These are phyloP conservation scores for Aphrophora alni DNA, from an alignment of 2,888 invertebrate genomes.

Conservation along the genomic window DNA sequence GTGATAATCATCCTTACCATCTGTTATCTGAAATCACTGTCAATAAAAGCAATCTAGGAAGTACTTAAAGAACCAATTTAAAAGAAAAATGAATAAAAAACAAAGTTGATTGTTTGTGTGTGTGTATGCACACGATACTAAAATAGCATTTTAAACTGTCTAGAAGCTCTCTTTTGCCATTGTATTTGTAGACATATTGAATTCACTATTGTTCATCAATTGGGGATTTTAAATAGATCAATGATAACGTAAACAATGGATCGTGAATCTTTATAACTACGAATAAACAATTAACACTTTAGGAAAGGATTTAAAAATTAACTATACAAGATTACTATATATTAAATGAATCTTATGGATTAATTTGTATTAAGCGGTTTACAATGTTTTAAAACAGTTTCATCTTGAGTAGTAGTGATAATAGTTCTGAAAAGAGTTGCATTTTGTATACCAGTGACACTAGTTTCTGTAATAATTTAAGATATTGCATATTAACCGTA, in stretches of 20 bases:
- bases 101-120: too few species aligned
- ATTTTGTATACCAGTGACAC: neutral
- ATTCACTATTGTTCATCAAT: neutral
- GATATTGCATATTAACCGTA: neutral
- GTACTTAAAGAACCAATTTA: too few species aligned
- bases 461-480: neutral
- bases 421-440: too few species aligned
- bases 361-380: neutral
- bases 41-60: too few species aligned
- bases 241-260: neutral
- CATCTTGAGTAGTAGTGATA: neutral
- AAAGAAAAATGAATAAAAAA: too few species aligned
- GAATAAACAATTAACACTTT: neutral
- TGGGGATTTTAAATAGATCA: neutral
- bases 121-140: too few species aligned
- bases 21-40: too few species aligned
- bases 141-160: too few species aligned
- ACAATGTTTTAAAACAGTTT: neutral
- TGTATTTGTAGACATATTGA: too few species aligned
- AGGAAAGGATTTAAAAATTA: neutral
- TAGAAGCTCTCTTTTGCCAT: too few species aligned
- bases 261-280: neutral
- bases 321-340: neutral
- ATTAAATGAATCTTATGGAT: neutral
- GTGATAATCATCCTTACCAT: too few species aligned